Base-by-base conservation (phyloP, 2,888 invertebrate genomes). In the Brachyopa scutellaris region DNA sequence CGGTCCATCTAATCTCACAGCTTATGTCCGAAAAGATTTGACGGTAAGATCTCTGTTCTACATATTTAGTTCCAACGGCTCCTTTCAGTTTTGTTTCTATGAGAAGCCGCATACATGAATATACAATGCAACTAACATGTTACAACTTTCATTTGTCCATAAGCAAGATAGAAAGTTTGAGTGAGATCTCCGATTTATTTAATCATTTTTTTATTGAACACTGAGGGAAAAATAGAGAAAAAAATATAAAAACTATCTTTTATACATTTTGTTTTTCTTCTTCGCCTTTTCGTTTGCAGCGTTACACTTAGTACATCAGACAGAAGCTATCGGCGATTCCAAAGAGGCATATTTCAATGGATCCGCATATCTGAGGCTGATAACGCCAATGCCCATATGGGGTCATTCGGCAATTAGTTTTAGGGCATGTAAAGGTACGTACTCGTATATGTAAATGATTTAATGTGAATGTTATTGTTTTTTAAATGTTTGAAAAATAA, bases 291-390 rank as follows among this genome's bases (percentile, higher is more conserved):
- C 61, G 61, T 47, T 85, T 69, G 40, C 67, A 73, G 85, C 84
- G 66, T 64, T 85, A 66, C 67, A 73, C 70, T 64, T 85, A 84
- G 59, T 85, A 59, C 78, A 80, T 80, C 83, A 67, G 49, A 79
- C 87, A 88, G 86, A 87, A 86, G 89, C 88, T 84, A 86, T 85
- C 79, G 84, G 74, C 9, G 84, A 79, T 70, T 80, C 74, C 47
- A 93, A 95, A 67, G 96, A 96, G 91, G 96, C 95, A 47, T 96
- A 95, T 90, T 96, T 96, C 91, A 95, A 96, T 91, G 95, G 95
- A 85, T 94, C 95, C 86, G 93, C 95, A 15, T 95, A 94, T 89
- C 92, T 96, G 85, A 93, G 94, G 87, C 92, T 96, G 85, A 91
- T 93, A 84, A 93, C 93, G 78, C 94, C 95, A 69, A 93, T 96